Evolutionary conservation across 1,140 invertebrate genomes (phyloP), one percentile per base, ranked within the genome.

Genomic region (Asbolus verrucosus): DNA sequence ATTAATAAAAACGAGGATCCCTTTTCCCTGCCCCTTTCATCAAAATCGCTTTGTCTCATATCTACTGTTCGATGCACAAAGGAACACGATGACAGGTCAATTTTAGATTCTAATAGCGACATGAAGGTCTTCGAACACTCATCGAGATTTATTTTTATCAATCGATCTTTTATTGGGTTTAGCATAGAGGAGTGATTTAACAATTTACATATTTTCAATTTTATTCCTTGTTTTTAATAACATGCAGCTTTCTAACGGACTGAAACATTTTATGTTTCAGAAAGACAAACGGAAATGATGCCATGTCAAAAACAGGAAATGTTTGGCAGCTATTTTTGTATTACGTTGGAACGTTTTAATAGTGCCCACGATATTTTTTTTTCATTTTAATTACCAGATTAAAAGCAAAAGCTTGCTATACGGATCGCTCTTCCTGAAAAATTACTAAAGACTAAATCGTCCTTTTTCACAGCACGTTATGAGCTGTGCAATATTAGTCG

Each of bases 221-320:
- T n/a, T n/a, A n/a, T n/a, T n/a, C n/a, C n/a, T n/a, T n/a, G n/a
- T n/a, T n/a, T n/a, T n/a, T n/a, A n/a, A n/a, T n/a, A n/a, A n/a
- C n/a, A n/a, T n/a, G n/a, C n/a, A 54, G 14, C 14, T 54, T 54
- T 27, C 21, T 21, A 54, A 11, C 46, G 46, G 18, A 54, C 46
- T 21, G 46, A 54, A 54, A 54, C 46, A 21, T 54, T 54, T 54
- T 54, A 54, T 54, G 46, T 54, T 54, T 54, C 19, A 24, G 13
- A 15, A 50, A 50, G 46, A 54, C 24, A 54, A 54, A 24, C 46
- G 46, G 46, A 54, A 54, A 54, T 54, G 18, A 21, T 21, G 46
- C 46, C 19, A 14, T 54, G 46, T 54, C 46, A 54, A 54, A 54
- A 13, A 13, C 46, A 54, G 46, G 46, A 54, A 54, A 27, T 11